Percentiles rank a stretch among this genome's conserved stretches.
Conservation (phyloP, 1,140 invertebrate genomes). For the Limonius californicus region DNA sequence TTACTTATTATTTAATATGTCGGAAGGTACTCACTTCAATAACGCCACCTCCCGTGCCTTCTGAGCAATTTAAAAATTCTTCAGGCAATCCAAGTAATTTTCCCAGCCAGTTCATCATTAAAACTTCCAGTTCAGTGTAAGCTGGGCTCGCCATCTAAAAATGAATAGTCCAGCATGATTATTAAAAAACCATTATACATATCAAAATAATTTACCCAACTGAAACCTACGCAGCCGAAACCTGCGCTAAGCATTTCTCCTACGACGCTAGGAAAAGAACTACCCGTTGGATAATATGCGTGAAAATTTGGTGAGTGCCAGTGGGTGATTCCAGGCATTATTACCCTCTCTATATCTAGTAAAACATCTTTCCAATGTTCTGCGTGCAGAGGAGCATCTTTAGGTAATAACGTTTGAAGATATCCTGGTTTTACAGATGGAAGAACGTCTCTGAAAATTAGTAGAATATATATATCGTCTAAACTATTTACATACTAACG, state of each 20-base stretch:
- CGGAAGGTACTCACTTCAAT: conserved; percentile 67
- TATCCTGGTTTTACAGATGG: too few species aligned
- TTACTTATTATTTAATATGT: too few species aligned
- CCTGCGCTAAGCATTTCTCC: conserved; percentile 82
- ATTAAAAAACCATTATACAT: not conserved
- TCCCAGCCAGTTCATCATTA: conserved; percentile 94
- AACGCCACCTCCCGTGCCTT: conserved; percentile 82
- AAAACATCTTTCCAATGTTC: conserved; percentile 82
- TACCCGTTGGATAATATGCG: conserved; percentile 85
- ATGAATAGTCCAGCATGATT: too few species aligned
- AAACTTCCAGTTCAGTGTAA: conserved; percentile 91
- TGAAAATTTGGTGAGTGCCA: conserved; percentile 95
- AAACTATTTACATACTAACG: too few species aligned
- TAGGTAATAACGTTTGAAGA: too few species aligned
- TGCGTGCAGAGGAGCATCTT: conserved; percentile 67
- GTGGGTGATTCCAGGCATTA: conserved; percentile 89
- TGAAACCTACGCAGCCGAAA: conserved; percentile 81
- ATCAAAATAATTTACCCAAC: conserved; percentile 65
- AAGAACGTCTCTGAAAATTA: too few species aligned
- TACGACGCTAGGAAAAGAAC: conserved; percentile 82
- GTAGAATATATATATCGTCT: too few species aligned
- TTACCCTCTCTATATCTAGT: conserved; percentile 73
- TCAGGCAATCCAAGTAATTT: conserved; percentile 85
- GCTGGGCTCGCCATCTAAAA: conserved; percentile 82
- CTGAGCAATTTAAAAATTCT: conserved; percentile 71